Evolutionary conservation across 2,888 invertebrate species (phyloP), one percentile per base, ranked within the genome.

Genomic region (Baccha elongata): DNA sequence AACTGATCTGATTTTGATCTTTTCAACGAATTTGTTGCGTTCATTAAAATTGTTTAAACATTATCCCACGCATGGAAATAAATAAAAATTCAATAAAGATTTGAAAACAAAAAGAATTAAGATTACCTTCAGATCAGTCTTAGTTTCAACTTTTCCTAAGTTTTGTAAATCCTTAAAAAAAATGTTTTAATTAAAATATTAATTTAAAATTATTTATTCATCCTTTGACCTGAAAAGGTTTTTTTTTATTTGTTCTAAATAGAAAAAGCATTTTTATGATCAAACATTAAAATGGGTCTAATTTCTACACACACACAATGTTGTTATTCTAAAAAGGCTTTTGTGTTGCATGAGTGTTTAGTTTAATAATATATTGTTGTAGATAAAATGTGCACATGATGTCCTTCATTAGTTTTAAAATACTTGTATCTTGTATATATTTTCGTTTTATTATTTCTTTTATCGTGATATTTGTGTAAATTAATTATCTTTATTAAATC

Each of bases 271-370:
- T 69, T 53, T 76, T 62, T 62, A 76, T 62, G 69, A 64, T 76
- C 76, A 62, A 74, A 35, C 21, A 13, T n/a, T 35, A 10, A 21
- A 2, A 1, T 10, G 23, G 19, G 15, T 26, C 13, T 19, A 0
- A 0, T 64, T 60, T 11, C 15, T 35, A 0, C 32, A 29, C 13
- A 53, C 13, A 53, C 60, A 44, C 6, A 44, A 29, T n/a, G n/a
- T 29, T 73, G 40, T 69, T n/a, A n/a, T 48, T 23, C 53, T 58
- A 53, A 21, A 46, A 7, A 64, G 65, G 73, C 62, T 62, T 75
- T 46, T 53, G 71, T 81, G 65, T 81, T 81, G 81, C 81, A 76
- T 71, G 75, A 35, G 44, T 81, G 62, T 74, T 80, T 71, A 62
- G 62, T 73, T 68, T 4, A 32, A 55, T 4, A 32, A 55, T 52